A percentile compares a stretch with the other conserved stretches of the same genome.
Conservation (phyloP, 2,888 invertebrate species). For the Smittia sp. region DNA sequence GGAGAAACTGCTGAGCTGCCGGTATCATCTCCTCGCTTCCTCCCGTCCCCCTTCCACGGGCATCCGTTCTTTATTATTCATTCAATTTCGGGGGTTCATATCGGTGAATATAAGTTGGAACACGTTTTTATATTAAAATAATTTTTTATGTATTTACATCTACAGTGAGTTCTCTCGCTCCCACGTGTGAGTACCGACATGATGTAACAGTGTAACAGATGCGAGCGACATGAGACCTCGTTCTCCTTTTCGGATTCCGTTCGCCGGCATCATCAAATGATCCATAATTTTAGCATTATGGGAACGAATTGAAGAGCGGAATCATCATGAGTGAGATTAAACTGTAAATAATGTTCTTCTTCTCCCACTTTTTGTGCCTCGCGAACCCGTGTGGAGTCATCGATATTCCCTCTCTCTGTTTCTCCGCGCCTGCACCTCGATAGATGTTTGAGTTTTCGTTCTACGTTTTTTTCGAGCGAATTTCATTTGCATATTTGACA, state of each 20-base stretch:
- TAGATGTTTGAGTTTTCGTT: not conserved
- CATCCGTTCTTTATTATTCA: constrained; percentile 21
- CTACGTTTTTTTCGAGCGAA: not conserved
- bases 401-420: constrained; percentile 7
- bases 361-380: not conserved
- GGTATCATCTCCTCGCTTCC: constrained; percentile 13
- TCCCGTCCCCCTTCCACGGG: not conserved
- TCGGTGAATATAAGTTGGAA: not conserved
- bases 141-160: constrained; percentile 23
- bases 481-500: constrained; percentile 28
- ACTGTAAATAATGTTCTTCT: constrained; percentile 34
- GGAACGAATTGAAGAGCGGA: constrained; percentile 24
- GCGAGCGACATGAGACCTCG: not conserved
- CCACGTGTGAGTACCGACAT: not conserved
- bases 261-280: constrained; percentile 6
- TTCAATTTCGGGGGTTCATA: constrained; percentile 17
- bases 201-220: constrained; percentile 25
- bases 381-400: not conserved
- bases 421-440: not conserved
- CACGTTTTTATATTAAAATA: constrained; percentile 25
- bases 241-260: not conserved
- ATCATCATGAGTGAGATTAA: constrained; percentile 36
- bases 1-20: constrained; percentile 23
- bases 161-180: not conserved
- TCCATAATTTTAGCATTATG: constrained; percentile 29